These are phyloP conservation scores for Conops quadrifasciatus DNA, from an alignment of 2,888 invertebrate genomes.

Conservation along the genomic window DNA sequence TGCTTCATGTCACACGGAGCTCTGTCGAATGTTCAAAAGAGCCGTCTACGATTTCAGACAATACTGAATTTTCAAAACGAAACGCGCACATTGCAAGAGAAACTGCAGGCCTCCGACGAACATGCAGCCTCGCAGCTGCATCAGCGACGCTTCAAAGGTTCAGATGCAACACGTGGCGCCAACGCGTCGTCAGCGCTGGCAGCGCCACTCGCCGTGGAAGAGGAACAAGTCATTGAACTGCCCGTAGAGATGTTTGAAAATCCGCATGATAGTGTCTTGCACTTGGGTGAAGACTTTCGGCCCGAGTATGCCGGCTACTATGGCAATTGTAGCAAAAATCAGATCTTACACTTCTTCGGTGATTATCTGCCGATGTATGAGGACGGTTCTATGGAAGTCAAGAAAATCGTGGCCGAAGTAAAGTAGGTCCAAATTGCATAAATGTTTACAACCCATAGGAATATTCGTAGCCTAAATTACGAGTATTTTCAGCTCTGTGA, in stretches of 20 bases:
- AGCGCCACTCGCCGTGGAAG: slow-evolving; percentile 33
- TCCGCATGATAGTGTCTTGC: slow-evolving; percentile 51
- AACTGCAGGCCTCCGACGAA: slow-evolving; percentile 46
- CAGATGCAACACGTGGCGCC: slow-evolving; percentile 22
- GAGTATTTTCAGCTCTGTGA: slow-evolving; percentile 31
- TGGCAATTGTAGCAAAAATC: slow-evolving; percentile 48
- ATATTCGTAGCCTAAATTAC: not conserved
- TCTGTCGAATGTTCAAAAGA: slow-evolving; percentile 46
- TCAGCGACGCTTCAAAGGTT: slow-evolving; percentile 25
- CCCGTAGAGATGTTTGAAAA: slow-evolving; percentile 51
- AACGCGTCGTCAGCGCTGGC: not conserved
- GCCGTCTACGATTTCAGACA: slow-evolving; percentile 47
- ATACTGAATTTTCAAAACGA: slow-evolving; percentile 47
- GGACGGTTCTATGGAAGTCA: slow-evolving; percentile 45
- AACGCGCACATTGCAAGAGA: slow-evolving; percentile 44
- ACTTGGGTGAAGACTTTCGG: slow-evolving; percentile 48
- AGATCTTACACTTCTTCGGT: slow-evolving; percentile 48
- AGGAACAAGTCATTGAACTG: slow-evolving; percentile 49
- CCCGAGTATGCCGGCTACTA: slow-evolving; percentile 51
- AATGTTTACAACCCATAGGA: not conserved
- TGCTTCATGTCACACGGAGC: slow-evolving; percentile 49
- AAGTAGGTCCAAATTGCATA: slow-evolving; percentile 32
- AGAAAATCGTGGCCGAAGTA: slow-evolving; percentile 43
- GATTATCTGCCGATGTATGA: slow-evolving; percentile 52
- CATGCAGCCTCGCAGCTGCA: slow-evolving; percentile 35